phyloP scores from a whole-genome alignment of 2,888 invertebrate genomes.

The Chelonus formosanus region DNA sequence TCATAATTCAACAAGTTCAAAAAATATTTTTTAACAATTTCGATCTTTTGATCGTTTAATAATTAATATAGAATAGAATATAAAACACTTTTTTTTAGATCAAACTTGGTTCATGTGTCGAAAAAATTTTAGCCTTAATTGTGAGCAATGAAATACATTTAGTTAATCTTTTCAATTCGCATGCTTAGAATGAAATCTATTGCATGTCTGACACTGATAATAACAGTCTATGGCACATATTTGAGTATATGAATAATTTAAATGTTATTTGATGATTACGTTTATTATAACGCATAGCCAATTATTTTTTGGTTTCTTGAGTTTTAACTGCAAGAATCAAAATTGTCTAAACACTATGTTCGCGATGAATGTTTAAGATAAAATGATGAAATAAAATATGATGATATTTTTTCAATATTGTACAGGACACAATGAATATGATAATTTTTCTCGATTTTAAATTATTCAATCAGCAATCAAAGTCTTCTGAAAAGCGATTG shows the following conservation, averaged over 20 bases:
- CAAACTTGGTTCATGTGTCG: constrained; percentile 3
- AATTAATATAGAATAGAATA: constrained; percentile 2
- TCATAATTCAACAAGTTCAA: constrained; percentile 1
- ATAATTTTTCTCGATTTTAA: neutral
- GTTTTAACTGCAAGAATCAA: too few relatives aligned
- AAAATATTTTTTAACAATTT: neutral
- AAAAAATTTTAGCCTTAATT: constrained; percentile 11
- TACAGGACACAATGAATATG: neutral
- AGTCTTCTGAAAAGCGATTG: neutral
- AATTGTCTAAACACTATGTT: too few relatives aligned
- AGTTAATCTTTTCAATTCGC: constrained; percentile 1
- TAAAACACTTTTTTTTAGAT: neutral
- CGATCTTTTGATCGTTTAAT: neutral
- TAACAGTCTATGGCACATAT: constrained; percentile 40
- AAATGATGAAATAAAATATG: too few relatives aligned
- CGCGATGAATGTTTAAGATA: too few relatives aligned
- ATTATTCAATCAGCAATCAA: neutral
- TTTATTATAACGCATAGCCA: too few relatives aligned
- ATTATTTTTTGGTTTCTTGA: too few relatives aligned
- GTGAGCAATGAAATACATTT: constrained; percentile 28
- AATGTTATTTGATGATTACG: too few relatives aligned
- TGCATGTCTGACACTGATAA: constrained; percentile 24
- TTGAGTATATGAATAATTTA: constrained; percentile 35
- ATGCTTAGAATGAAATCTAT: constrained; percentile 1
- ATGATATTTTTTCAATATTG: too few relatives aligned